phyloP scores from a whole-genome alignment of 2,797 vertebrate species.

The Selene dorsalis region DNA sequence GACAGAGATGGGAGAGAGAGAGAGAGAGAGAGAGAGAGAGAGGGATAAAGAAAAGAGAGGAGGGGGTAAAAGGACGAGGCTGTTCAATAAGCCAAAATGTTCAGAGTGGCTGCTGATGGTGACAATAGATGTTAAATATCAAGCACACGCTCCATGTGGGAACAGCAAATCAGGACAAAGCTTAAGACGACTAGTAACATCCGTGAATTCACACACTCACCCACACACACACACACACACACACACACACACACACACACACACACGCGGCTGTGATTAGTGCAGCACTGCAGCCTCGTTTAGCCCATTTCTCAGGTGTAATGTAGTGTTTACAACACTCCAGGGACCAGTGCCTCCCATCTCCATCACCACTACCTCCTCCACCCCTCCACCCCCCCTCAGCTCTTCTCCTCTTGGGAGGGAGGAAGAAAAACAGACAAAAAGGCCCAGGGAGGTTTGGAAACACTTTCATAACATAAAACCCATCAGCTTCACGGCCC shows the following conservation, averaged over 20 bases:
- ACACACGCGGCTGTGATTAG: slow-evolving; percentile 6
- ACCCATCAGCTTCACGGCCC: not conserved
- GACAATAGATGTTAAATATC: not conserved
- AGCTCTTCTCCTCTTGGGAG: slow-evolving; percentile 27
- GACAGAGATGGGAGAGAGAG: slow-evolving; percentile 8
- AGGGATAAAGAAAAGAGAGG: slow-evolving; percentile 19
- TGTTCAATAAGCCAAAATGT: slow-evolving; percentile 35
- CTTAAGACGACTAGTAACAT: slow-evolving; percentile 41
- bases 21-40: not conserved
- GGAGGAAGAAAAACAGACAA: slow-evolving; percentile 15
- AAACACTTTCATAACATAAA: slow-evolving; percentile 28
- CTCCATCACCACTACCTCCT: too few species aligned
- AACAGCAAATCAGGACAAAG: slow-evolving; percentile 36
- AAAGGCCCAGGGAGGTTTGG: slow-evolving; percentile 14
- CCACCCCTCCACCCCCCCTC: not conserved
- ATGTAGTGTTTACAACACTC: slow-evolving; percentile 48
- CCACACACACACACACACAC: slow-evolving; percentile 6
- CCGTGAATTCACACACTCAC: slow-evolving; percentile 26
- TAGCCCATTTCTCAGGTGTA: slow-evolving; percentile 50
- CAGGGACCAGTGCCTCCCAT: slow-evolving; percentile 23
- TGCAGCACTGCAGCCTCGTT: slow-evolving; percentile 42
- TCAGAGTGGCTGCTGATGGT: not conserved
- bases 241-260: slow-evolving; percentile 18
- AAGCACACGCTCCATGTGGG: not conserved
- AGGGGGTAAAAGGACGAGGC: slow-evolving; percentile 20